A percentile compares a stretch with the other conserved stretches of the same genome.
Conservation (phyloP, 2,888 invertebrate genomes). For the Chrysolina haemoptera region DNA sequence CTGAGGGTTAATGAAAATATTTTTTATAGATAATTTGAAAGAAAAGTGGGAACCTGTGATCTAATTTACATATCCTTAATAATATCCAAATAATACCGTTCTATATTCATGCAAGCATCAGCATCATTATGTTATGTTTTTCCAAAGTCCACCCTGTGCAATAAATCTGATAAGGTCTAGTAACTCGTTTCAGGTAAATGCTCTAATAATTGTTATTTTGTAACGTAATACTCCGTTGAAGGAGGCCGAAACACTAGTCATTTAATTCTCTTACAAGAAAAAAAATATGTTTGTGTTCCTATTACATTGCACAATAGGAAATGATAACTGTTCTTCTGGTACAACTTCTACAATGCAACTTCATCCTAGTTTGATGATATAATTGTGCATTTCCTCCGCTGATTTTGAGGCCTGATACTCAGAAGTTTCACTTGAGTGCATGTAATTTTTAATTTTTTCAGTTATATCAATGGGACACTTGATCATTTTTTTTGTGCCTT, state of each 20-base stretch:
- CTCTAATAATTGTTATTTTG: slow-evolving; percentile 18
- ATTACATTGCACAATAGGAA: slow-evolving; percentile 12
- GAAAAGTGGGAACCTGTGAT: too few relatives aligned
- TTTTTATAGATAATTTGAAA: too few relatives aligned
- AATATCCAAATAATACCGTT: too few relatives aligned
- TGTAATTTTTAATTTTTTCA: too few relatives aligned
- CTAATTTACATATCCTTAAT: too few relatives aligned
- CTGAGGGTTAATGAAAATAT: too few relatives aligned
- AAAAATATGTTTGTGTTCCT: slow-evolving; percentile 10
- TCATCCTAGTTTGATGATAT: not conserved
- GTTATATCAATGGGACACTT: too few relatives aligned
- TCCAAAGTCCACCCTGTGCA: not conserved
- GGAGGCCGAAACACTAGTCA: slow-evolving; percentile 5
- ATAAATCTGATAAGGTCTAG: slow-evolving; percentile 9
- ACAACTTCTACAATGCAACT: not conserved
- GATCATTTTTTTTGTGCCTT: too few relatives aligned
- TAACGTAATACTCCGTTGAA: slow-evolving; percentile 10
- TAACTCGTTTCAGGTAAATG: slow-evolving; percentile 14
- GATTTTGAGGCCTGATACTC: too few relatives aligned
- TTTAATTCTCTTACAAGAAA: slow-evolving; percentile 5
- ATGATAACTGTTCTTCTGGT: slow-evolving; percentile 6
- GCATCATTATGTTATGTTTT: not conserved
- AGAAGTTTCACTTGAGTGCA: too few relatives aligned
- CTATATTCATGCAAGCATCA: not conserved
- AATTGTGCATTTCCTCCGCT: not conserved